Conservation (phyloP, 2,888 invertebrate species). For the Cinara cedri region DNA sequence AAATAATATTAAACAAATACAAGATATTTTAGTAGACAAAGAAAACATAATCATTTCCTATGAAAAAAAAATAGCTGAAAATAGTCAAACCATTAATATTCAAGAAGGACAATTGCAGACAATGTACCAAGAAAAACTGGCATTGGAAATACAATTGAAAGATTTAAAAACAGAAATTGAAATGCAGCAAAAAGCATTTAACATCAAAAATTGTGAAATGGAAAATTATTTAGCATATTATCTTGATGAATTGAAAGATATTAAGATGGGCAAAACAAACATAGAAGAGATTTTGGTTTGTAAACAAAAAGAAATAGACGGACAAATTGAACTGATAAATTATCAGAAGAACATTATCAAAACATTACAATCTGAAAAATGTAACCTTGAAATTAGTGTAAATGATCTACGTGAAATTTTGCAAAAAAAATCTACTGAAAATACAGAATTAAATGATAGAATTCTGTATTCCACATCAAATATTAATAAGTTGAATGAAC, state of each 20-base stretch:
- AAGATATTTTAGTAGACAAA: conserved; percentile 36
- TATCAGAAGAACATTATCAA: conserved; percentile 29
- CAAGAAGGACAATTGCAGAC: conserved; percentile 30
- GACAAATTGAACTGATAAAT: conserved; percentile 2
- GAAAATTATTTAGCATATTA: conserved; percentile 39
- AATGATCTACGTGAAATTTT: conserved; percentile 11
- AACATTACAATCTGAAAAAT: conserved; percentile 33
- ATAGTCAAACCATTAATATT: conserved; percentile 4
- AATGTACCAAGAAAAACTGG: conserved; percentile 37
- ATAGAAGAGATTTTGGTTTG: conserved; percentile 13
- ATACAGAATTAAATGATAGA: conserved; percentile 2
- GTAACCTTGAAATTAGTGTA: conserved; percentile 1
- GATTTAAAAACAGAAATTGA: conserved; percentile 22
- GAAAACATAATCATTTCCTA: background rate
- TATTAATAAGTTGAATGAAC: conserved; percentile 13
- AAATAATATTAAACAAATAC: conserved; percentile 24
- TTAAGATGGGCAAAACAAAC: background rate
- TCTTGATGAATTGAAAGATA: conserved; percentile 39
- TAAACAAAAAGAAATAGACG: conserved; percentile 39
- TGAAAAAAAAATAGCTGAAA: conserved; percentile 36
- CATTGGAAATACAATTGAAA: conserved; percentile 8
- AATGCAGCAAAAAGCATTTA: conserved; percentile 27
- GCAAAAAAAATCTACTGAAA: conserved; percentile 20
- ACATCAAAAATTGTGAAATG: conserved; percentile 28
- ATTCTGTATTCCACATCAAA: background rate